Evolutionary conservation across 2,888 invertebrate genomes (phyloP), one percentile per base, ranked within the genome.

Genomic region (Mythimna ferrago): DNA sequence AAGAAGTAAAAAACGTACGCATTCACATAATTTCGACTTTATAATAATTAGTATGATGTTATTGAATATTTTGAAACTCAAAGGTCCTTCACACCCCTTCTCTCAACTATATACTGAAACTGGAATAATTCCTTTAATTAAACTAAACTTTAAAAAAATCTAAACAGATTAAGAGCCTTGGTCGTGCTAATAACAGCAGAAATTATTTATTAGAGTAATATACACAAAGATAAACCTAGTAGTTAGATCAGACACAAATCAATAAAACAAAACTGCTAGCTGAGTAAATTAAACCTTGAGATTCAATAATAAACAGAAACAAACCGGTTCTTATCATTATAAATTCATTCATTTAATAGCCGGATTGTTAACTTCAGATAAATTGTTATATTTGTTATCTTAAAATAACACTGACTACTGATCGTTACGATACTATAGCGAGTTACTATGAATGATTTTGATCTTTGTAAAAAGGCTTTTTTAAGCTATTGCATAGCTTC

Each of bases 261-360:
- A 44, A 54, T 53, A 58, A 73, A 58, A 32, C 21, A 72, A 19
- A 32, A 41, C 21, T 21, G 9, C n/a, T 35, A 26, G 14, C 32
- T 26, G n/a, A 14, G 57, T 21, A 73, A 44, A 70, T 35, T 6
- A 21, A 61, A 7, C 35, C 58, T 58, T 35, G 44, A 48, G n/a
- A 14, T 61, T 48, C 53, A 66, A 58, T 66, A 48, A 73, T 51
- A 60, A 63, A 78, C 60, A 64, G 11, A 48, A 11, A 70, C 38
- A 78, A 76, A 78, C 53, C 53, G 57, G 61, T 77, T 38, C 11
- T 64, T 63, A 63, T 61, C 63, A 67, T 80, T 56, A 80, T 64
- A 74, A 51, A 77, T 74, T 67, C 38, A 54, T 54, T 57, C 2
- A 62, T 63, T 76, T 79, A 44, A 66, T 66, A 51, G 48, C 32